These are phyloP conservation scores for Hypsopygia costalis DNA, from an alignment of 2,888 invertebrate genomes.

Conservation along the genomic window DNA sequence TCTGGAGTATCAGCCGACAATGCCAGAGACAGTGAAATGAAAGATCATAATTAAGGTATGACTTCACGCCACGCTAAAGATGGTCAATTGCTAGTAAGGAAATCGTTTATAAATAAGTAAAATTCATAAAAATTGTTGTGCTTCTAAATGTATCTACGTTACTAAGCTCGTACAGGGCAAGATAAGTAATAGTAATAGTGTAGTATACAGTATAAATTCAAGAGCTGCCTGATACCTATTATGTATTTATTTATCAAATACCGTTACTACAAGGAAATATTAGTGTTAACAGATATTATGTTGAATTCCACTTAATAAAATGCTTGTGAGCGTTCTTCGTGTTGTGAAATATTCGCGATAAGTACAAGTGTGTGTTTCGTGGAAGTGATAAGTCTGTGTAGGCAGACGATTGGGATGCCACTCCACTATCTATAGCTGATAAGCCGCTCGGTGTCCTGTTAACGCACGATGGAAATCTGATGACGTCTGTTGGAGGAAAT, in stretches of 20 bases:
- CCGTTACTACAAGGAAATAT: conserved; percentile 5
- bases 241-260: conserved; percentile 1
- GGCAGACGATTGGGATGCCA: conserved; percentile 60
- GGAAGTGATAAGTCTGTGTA: conserved; percentile 56
- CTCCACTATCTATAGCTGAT: conserved; percentile 62
- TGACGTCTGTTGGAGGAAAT: neutral
- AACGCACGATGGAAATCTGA: conserved; percentile 11
- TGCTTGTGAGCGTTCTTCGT: conserved; percentile 3
- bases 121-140: too few relatives aligned
- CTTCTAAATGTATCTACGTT: too few relatives aligned
- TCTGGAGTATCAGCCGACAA: too few relatives aligned
- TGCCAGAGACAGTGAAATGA: too few relatives aligned
- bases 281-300: neutral
- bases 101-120: too few relatives aligned
- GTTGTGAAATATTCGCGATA: conserved; percentile 69
- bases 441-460: conserved; percentile 38
- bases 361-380: conserved; percentile 69
- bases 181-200: too few relatives aligned
- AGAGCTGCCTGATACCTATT: neutral
- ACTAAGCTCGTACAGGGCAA: too few relatives aligned
- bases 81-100: too few relatives aligned
- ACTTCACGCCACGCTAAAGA: too few relatives aligned
- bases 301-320: neutral
- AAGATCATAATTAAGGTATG: too few relatives aligned
- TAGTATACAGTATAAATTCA: too few relatives aligned